Base-by-base conservation (phyloP, 2,888 invertebrate species). In the Apoda limacodes region DNA sequence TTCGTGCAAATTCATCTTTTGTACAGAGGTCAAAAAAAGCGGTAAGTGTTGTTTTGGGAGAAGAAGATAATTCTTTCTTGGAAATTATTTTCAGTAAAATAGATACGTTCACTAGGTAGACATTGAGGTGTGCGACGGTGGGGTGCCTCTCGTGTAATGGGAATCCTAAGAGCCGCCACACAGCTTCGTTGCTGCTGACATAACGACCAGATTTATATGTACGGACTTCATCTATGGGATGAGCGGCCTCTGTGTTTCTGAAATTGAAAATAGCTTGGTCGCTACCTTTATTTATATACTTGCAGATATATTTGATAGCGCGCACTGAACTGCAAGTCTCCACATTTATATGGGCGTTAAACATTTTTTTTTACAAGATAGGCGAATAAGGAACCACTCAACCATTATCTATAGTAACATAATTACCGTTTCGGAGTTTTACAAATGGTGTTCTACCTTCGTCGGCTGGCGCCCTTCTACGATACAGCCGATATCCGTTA, bases 21-120 rank as follows among this genome's bases (percentile, higher is more conserved):
- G 23, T 22, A 27, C 45, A 45, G 14, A 43, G 37, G 7, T 44
- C 30, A 28, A 46, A 45, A 40, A 42, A 46, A 10, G 37, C 42
- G 2, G 38, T 42, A 4, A 48, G 30, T 21, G 43, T 45, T 1
- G 43, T 45, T 15, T 35, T 32, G 23, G 36, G 40, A 2, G 40
- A 41, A 13, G n/a, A n/a, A n/a, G n/a, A n/a, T n/a, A n/a, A n/a
- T n/a, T 32, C 22, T 13, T 22, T 14, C n/a, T 22, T 23, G 6
- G 11, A 15, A 32, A 28, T 32, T 12, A 13, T 25, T 13, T 13
- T 28, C 40, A 13, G 50, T 60, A 28, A 65, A 61, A 30, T 55
- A 60, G 14, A 63, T 43, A 15, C 61, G 31, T 25, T 48, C 31
- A 23, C 52, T n/a, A n/a, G n/a, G n/a, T 53, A 50, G 2, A 50